A percentile compares a stretch with the other conserved stretches of the same genome.
Conservation (phyloP, 2,797 vertebrate species). For the Psittacula derbiana region DNA sequence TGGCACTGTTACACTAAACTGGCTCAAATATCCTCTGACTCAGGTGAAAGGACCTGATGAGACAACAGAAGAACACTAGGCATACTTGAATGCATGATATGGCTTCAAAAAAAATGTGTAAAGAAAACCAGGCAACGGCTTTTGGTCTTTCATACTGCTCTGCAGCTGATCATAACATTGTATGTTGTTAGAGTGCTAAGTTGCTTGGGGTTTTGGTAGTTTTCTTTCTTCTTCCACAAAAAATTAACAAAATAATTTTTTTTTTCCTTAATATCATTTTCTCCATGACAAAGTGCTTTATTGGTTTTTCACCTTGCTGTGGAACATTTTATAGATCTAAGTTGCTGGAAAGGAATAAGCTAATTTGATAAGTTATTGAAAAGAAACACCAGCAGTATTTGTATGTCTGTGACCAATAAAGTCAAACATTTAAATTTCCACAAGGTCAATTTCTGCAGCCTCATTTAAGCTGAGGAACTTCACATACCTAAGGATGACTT, state of each 20-base stretch:
- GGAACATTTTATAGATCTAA: neutral
- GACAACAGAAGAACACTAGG: neutral
- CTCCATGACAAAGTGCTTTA: neutral
- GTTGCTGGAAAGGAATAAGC: slow-evolving; percentile 13
- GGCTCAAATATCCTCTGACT: slow-evolving; percentile 15
- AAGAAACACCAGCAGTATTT: neutral
- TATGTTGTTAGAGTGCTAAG: neutral
- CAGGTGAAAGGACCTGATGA: slow-evolving; percentile 26
- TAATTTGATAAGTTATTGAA: slow-evolving; percentile 28
- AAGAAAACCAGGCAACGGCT: neutral
- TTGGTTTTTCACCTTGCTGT: neutral
- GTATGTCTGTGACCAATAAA: neutral
- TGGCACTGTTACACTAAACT: slow-evolving; percentile 42
- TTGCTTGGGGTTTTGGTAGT: neutral
- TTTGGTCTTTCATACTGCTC: neutral
- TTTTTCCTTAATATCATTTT: neutral
- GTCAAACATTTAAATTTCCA: slow-evolving; percentile 24
- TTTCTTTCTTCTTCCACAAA: neutral
- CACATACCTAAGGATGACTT: neutral
- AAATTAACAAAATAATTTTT: neutral
- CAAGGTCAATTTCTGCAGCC: slow-evolving; percentile 6
- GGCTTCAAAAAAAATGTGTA: neutral
- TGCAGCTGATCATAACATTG: neutral
- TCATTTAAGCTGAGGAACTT: slow-evolving; percentile 13
- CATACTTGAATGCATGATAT: neutral